Percentiles rank a stretch among this genome's conserved stretches.
Evolutionary conservation across 1,140 invertebrate species (phyloP).

Genomic region (Listronotus oregonensis): DNA sequence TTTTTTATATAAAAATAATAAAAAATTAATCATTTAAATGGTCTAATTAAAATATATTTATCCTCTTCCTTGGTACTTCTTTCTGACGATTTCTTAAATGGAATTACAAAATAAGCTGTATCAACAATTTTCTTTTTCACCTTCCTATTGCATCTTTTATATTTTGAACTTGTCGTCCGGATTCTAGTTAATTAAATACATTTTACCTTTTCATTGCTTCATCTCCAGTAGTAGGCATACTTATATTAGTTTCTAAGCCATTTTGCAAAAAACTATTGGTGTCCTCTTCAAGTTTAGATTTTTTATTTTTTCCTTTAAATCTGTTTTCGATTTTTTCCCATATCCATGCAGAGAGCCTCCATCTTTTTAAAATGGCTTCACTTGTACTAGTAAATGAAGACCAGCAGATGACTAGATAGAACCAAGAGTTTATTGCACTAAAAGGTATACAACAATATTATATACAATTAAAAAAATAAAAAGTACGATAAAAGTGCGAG

Average conservation of each 20-base stretch:
- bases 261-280: slow-evolving; percentile 52
- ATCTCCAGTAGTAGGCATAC: slow-evolving; percentile 85
- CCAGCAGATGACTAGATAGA: slow-evolving; percentile 45
- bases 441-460: slow-evolving; percentile 2
- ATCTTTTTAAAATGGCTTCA: slow-evolving; percentile 45
- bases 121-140: no score
- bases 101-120: no score
- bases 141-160: no score
- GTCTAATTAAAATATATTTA: no score
- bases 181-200: no score
- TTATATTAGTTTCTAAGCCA: slow-evolving; percentile 78
- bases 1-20: no score
- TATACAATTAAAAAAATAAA: no score
- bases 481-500: no score
- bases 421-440: slow-evolving; percentile 45
- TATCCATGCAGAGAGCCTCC: slow-evolving; percentile 50
- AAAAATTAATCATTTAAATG: no score
- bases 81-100: no score
- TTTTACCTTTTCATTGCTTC: slow-evolving; percentile 84
- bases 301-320: slow-evolving; percentile 46
- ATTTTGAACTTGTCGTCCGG: no score
- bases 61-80: no score
- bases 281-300: slow-evolving; percentile 37
- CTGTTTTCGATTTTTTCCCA: slow-evolving; percentile 52
- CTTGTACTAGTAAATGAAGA: slow-evolving; percentile 44